Conservation (phyloP, 2,113 vertebrate genomes). For the Cichladusa arquata region DNA sequence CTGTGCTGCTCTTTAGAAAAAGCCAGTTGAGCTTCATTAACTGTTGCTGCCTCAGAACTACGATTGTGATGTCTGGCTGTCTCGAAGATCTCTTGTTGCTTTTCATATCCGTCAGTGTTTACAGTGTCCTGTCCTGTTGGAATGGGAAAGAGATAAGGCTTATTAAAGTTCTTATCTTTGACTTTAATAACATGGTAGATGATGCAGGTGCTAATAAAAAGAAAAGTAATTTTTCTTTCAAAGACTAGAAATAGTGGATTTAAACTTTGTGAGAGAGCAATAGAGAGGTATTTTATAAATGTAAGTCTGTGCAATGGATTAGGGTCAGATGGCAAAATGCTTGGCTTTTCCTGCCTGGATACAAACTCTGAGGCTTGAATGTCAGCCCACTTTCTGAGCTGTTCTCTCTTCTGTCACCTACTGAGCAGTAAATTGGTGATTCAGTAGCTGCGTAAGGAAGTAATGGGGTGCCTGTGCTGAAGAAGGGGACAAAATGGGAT, state of each 20-base stretch:
- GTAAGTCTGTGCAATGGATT: neutral
- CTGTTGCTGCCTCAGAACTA: conserved; percentile 24
- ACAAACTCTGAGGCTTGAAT: neutral
- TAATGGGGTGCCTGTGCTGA: neutral
- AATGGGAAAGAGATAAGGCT: conserved; percentile 76
- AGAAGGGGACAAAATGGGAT: neutral
- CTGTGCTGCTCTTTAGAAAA: conserved; percentile 4
- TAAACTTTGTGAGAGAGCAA: neutral
- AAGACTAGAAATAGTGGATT: conserved; percentile 14
- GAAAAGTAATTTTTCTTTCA: conserved; percentile 66
- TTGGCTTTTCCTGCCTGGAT: neutral
- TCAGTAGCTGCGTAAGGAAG: neutral
- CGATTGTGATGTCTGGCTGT: conserved; percentile 29
- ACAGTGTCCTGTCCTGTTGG: conserved; percentile 56
- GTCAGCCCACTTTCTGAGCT: neutral
- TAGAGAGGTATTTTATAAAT: neutral
- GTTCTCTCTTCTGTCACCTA: neutral
- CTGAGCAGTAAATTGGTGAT: neutral
- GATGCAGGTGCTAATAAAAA: conserved; percentile 55
- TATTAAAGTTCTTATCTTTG: conserved; percentile 94
- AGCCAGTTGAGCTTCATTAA: conserved; percentile 21
- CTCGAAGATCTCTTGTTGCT: conserved; percentile 70
- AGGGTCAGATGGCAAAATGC: neutral
- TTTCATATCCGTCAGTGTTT: conserved; percentile 74
- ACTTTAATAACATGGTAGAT: conserved; percentile 74